Base-by-base conservation (phyloP, 53 echinoderm and acorn worm species). In the Pentamera pediparva region DNA sequence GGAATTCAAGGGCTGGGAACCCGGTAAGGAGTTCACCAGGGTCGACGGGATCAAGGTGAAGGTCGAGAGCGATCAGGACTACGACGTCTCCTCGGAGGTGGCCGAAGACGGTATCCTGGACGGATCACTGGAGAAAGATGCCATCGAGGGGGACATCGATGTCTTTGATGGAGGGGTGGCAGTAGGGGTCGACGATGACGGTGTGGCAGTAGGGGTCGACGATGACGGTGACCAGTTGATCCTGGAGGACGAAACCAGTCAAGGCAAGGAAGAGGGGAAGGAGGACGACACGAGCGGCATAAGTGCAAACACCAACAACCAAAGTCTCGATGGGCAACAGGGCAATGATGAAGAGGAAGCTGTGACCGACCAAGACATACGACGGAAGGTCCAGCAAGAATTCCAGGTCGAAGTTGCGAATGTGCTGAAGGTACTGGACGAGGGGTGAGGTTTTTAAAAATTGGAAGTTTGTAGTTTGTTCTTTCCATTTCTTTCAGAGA, bases 361-460 rank as follows among this genome's bases (percentile, higher is more conserved):
- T n/a, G 25, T 47, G 32, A 53, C 73, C 10, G 55, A 72, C 35
- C 52, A 51, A 54, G 73, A 51, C n/a, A 33, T 72, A 19, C 51
- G 55, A 18, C 51, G 52, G 37, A 54, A 72, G 54, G 73, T 72
- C 15, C 73, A 72, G 11, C 35, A 72, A 49, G 73, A 72, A 72
- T 72, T 72, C 37, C 73, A 72, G 73, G 73, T 54, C 31, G 73
- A 72, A 12, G 55, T 72, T 13, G 73, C 73, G 8, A 52, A 52
- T 35, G 73, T 72, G 4, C 21, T 72, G 52, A 72, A 72, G 27
- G 73, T 54, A 19, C 37, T 72, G 32, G 73, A 72, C 54, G 73
- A 72, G 54, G 53, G 34, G 11, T 72, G 35, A 69, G 27, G 4
- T 49, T 35, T 13, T 57, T 6, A 26, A 40, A 67, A 40, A 24